phyloP scores from a whole-genome alignment of 2,113 vertebrate species.

The Bostrychus sinensis region DNA sequence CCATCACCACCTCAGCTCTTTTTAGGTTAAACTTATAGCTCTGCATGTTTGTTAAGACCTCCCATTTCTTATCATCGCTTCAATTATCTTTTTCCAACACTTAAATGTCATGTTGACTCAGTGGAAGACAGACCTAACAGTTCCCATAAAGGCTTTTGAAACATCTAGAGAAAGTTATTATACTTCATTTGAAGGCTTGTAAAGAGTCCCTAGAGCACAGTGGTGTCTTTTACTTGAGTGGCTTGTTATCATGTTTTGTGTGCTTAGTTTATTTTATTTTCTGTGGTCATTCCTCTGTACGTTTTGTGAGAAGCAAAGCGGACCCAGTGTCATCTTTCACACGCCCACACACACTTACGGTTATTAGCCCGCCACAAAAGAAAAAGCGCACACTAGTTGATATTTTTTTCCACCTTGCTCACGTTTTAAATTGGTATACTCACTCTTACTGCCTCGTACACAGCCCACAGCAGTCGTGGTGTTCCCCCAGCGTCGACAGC shows the following conservation, averaged over 20 bases:
- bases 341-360: conserved; percentile 10
- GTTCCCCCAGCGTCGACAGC: conserved; percentile 64
- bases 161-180: neutral
- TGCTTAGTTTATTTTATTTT: neutral
- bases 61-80: neutral
- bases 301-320: neutral
- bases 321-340: conserved; percentile 9
- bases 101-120: neutral
- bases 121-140: neutral
- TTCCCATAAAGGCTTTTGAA: neutral
- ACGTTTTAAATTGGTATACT: conserved; percentile 61
- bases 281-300: neutral
- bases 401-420: conserved; percentile 45
- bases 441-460: conserved; percentile 38
- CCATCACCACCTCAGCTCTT: too few relatives aligned
- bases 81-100: neutral
- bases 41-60: conserved; percentile 20
- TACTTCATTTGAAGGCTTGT: neutral
- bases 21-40: too few relatives aligned
- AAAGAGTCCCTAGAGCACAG: neutral
- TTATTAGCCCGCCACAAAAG: conserved; percentile 29
- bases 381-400: conserved; percentile 28
- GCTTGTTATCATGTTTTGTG: neutral
- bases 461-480: conserved; percentile 55
- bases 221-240: neutral